Percentiles rank a stretch among this genome's conserved stretches.
Evolutionary conservation across 2,797 vertebrate genomes (phyloP).

Genomic region (Notolepis coatsorum): DNA sequence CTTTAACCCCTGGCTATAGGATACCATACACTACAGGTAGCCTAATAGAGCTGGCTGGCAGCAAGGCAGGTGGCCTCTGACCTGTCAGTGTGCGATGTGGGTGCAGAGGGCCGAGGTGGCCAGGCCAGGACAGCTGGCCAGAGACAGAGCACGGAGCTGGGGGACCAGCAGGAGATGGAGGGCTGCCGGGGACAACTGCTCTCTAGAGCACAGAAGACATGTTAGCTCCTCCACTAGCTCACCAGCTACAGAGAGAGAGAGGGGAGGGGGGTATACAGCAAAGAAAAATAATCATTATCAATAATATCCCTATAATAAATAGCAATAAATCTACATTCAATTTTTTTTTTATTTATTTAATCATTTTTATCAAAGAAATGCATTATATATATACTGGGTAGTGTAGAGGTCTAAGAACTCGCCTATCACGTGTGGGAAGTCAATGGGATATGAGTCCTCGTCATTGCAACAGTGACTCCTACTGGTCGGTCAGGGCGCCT

Average conservation of each 20-base stretch:
- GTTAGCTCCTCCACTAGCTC: constrained; percentile 83
- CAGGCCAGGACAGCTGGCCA: constrained; percentile 75
- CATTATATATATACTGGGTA: no score
- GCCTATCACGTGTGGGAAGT: no score
- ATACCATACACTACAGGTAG: no score
- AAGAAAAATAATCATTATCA: no score
- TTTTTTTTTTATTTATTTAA: no score
- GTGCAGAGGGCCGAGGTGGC: constrained; percentile 76
- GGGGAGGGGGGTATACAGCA: neutral
- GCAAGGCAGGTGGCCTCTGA: constrained; percentile 38
- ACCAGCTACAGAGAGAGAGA: constrained; percentile 51
- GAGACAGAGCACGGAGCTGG: constrained; percentile 81
- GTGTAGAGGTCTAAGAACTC: no score
- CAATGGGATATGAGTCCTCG: no score
- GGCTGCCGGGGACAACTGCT: constrained; percentile 77
- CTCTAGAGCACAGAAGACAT: constrained; percentile 70
- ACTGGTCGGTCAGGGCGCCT: no score
- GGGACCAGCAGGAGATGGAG: constrained; percentile 89
- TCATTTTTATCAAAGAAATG: no score
- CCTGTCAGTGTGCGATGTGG: constrained; percentile 87
- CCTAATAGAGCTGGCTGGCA: neutral
- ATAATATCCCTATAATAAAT: no score
- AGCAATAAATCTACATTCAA: no score
- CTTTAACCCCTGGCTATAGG: neutral
- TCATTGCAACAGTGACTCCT: no score